These are phyloP conservation scores for Abrostola triplasia DNA, from an alignment of 2,888 invertebrate genomes.

Conservation along the genomic window DNA sequence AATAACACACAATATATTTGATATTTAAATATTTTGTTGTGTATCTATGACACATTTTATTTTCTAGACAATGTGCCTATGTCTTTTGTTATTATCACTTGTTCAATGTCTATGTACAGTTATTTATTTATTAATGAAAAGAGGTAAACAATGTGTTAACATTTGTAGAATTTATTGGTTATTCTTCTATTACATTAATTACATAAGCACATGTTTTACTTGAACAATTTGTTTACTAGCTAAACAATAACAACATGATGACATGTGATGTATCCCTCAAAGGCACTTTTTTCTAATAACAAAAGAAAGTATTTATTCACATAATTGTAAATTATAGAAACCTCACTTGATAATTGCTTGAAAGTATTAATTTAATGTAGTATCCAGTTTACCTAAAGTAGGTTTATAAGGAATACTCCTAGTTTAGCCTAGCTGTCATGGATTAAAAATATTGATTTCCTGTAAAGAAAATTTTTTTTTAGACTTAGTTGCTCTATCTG, in stretches of 20 bases:
- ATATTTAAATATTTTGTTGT: too few species aligned
- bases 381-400: too few species aligned
- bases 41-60: too few species aligned
- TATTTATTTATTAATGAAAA: conserved; percentile 1
- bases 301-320: too few species aligned
- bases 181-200: not conserved
- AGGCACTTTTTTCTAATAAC: too few species aligned
- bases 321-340: too few species aligned
- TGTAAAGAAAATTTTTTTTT: not conserved
- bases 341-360: too few species aligned
- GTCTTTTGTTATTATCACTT: not conserved
- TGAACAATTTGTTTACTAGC: not conserved
- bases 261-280: not conserved
- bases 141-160: not conserved
- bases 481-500: not conserved
- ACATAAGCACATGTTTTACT: too few species aligned
- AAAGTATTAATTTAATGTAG: too few species aligned
- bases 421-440: not conserved
- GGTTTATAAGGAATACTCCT: too few species aligned
- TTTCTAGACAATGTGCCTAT: too few species aligned
- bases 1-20: too few species aligned
- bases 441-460: not conserved
- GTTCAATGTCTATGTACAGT: not conserved
- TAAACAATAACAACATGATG: conserved; percentile 1
- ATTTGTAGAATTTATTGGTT: not conserved